Percentiles rank a stretch among this genome's conserved stretches.
Evolutionary conservation across 2,888 invertebrate genomes (phyloP).

Genomic region (Crocallis elinguaria): DNA sequence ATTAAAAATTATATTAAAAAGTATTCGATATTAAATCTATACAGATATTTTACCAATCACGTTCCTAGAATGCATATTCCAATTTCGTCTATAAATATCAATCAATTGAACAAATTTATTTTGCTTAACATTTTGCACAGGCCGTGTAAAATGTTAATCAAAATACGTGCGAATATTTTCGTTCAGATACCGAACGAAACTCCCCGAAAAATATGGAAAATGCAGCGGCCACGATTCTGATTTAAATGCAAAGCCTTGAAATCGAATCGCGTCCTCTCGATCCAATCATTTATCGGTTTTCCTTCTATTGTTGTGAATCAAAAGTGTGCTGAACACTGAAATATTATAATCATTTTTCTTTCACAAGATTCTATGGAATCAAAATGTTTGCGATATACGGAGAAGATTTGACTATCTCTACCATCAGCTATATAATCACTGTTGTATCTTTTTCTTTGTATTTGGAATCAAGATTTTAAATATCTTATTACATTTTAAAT

Average conservation of each 20-base stretch:
- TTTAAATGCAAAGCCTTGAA: slow-evolving; percentile 70
- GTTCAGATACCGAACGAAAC: slow-evolving; percentile 35
- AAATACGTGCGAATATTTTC: slow-evolving; percentile 34
- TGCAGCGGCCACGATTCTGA: slow-evolving; percentile 60
- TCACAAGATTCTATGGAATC: slow-evolving; percentile 23
- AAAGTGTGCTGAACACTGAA: slow-evolving; percentile 40
- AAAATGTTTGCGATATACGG: slow-evolving; percentile 28
- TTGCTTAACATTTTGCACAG: slow-evolving; percentile 33
- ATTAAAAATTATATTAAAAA: too few species aligned
- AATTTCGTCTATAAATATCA: slow-evolving; percentile 32
- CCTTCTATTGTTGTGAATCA: slow-evolving; percentile 48
- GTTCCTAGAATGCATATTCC: not conserved
- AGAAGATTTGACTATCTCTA: not conserved
- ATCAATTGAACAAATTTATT: slow-evolving; percentile 29
- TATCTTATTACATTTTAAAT: too few species aligned
- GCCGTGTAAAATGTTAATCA: slow-evolving; percentile 37
- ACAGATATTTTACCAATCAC: not conserved
- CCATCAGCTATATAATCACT: not conserved
- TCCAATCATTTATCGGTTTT: slow-evolving; percentile 56
- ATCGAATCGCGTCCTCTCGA: slow-evolving; percentile 55
- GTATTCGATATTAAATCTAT: too few species aligned
- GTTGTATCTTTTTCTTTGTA: too few species aligned
- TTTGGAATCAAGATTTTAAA: too few species aligned
- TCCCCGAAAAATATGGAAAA: slow-evolving; percentile 62
- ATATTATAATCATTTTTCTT: slow-evolving; percentile 40